phyloP scores from a whole-genome alignment of 2,888 invertebrate species.

The Watsonalla cultraria region DNA sequence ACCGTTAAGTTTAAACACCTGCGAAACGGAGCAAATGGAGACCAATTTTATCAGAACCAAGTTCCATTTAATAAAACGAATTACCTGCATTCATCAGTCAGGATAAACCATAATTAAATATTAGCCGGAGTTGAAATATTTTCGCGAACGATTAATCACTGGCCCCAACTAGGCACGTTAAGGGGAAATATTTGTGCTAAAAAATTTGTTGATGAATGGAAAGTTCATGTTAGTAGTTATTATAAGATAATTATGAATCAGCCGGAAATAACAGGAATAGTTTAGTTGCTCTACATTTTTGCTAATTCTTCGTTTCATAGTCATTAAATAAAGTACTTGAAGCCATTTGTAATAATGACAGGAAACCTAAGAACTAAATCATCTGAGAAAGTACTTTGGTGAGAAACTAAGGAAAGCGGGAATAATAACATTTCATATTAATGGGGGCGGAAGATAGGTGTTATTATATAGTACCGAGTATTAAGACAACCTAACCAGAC shows the following conservation, averaged over 20 bases:
- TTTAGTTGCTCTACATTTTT: conserved; percentile 4
- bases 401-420: too few species aligned
- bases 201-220: conserved; percentile 47
- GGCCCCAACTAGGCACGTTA: conserved; percentile 27
- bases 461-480: too few species aligned
- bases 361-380: too few species aligned
- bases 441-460: too few species aligned
- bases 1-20: conserved; percentile 47
- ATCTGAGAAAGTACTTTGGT: too few species aligned
- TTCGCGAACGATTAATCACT: conserved; percentile 45
- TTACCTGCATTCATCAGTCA: conserved; percentile 33
- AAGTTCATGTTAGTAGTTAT: conserved; percentile 35
- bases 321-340: too few species aligned
- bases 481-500: too few species aligned
- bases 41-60: conserved; percentile 3
- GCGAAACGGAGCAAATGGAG: conserved; percentile 21
- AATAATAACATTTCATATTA: too few species aligned
- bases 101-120: conserved; percentile 22
- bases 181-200: conserved; percentile 32
- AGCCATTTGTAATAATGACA: too few species aligned
- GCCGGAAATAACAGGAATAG: conserved; percentile 29
- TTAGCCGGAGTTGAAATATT: conserved; percentile 26
- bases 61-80: conserved; percentile 19
- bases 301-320: background rate
- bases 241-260: conserved; percentile 30